Percentiles rank a stretch among this genome's conserved stretches.
These are phyloP conservation scores for Corapipo altera DNA, from an alignment of 2,113 vertebrate species.

Conservation along the genomic window DNA sequence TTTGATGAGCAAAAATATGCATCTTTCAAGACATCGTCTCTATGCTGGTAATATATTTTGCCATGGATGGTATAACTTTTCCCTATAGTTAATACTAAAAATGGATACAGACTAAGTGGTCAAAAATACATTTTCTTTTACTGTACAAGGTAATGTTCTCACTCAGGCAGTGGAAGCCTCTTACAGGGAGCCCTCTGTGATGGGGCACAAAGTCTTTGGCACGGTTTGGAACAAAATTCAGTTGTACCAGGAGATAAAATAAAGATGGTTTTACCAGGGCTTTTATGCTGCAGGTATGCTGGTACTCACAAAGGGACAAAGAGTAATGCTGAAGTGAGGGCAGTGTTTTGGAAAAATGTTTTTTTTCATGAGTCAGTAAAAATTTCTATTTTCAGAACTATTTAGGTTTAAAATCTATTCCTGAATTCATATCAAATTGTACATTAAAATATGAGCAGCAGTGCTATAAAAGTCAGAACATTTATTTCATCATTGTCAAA, in stretches of 20 bases:
- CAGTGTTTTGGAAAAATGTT: background rate
- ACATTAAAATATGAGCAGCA: background rate
- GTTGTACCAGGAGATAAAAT: background rate
- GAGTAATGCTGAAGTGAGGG: background rate
- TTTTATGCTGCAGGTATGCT: background rate
- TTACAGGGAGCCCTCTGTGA: background rate
- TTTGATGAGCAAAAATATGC: background rate
- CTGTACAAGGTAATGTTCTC: background rate
- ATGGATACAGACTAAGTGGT: background rate
- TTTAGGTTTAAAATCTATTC: background rate
- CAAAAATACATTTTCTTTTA: background rate
- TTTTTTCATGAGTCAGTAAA: background rate
- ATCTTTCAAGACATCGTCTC: background rate
- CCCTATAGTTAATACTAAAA: background rate
- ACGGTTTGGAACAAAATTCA: background rate
- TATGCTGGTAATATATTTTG: background rate
- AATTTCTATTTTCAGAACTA: background rate
- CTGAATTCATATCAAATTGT: background rate
- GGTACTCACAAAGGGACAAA: background rate
- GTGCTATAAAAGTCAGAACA: background rate
- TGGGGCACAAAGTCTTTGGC: background rate
- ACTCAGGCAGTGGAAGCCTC: background rate
- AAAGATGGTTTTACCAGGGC: background rate
- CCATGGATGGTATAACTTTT: background rate
- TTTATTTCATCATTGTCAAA: background rate